Evolutionary conservation across 2,888 invertebrate species (phyloP), one percentile per base, ranked within the genome.

Genomic region (Eupithecia insigniata): DNA sequence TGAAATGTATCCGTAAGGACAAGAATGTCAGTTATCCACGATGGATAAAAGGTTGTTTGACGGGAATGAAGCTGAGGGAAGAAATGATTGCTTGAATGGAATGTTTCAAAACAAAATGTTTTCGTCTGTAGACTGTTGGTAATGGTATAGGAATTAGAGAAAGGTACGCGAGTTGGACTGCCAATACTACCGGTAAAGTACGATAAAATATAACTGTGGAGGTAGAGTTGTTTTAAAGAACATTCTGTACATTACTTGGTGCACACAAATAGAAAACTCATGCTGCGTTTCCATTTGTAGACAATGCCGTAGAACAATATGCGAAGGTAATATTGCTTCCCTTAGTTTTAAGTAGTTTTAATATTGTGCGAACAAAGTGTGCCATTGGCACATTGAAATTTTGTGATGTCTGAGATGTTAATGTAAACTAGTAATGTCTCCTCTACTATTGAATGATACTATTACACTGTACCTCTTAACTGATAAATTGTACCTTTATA

Each of bases 1-100:
- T 92, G 89, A 89, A 89, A 83, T 84, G 86, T 90, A 87, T 87
- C 83, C 82, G 82, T 85, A 86, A 89, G 83, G 89, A 89, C 89
- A 88, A 12, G 78, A 79, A 81, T 83, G 88, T 89, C 87, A 84
- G 84, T 87, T 85, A 87, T 86, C 83, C 82, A 46, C 22, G 85
- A 79, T 62, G 61, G 26, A 26, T 34, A 12, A 22, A 46, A 51
- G 5, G 82, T 78, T 86, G 85, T 82, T 84, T 82, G 80, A 64
- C 30, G 66, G 66, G 76, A 36, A 51, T n/a, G 71, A 69, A 82
- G 84, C 84, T 86, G 80, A 84, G 87, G 86, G 82, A 84, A 89
- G 88, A 87, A 34, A 87, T 51, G 30, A 61, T 74, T 43, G 62
- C 66, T 66, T 28, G 43, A 46, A 26, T 46, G 62, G 65, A 43